Evolutionary conservation across 2,888 invertebrate genomes (phyloP).

Genomic region (Cosmopolites sordidus): DNA sequence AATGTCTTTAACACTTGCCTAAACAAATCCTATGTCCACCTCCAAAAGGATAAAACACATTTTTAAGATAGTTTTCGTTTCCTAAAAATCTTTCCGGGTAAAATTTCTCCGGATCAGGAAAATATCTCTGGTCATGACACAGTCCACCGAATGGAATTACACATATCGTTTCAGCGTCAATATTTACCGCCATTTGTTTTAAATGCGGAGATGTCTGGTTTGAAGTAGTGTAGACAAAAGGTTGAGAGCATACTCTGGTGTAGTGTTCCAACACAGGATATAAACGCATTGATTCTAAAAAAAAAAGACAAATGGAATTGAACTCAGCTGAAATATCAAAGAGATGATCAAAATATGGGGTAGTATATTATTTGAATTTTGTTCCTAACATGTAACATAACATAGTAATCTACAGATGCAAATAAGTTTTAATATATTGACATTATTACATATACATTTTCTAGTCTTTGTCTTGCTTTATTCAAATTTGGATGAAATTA

Average conservation of each 20-base stretch:
- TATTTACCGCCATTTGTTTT: slow-evolving; percentile 12
- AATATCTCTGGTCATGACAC: slow-evolving; percentile 18
- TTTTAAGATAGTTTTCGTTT: slow-evolving; percentile 7
- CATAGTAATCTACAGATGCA: too few relatives aligned
- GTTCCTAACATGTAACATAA: too few relatives aligned
- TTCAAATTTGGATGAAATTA: too few relatives aligned
- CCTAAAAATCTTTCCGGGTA: slow-evolving; percentile 17
- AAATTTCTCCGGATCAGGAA: slow-evolving; percentile 15
- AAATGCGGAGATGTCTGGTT: slow-evolving; percentile 14
- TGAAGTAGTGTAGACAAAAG: slow-evolving; percentile 13
- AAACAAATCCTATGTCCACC: slow-evolving; percentile 22
- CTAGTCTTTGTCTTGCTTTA: too few relatives aligned
- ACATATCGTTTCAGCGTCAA: slow-evolving; percentile 15
- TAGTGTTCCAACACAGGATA: slow-evolving; percentile 18
- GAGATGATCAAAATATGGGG: too few relatives aligned
- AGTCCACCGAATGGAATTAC: slow-evolving; percentile 19
- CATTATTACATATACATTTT: too few relatives aligned
- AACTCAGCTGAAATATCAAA: too few relatives aligned
- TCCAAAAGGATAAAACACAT: slow-evolving; percentile 20
- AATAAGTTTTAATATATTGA: too few relatives aligned
- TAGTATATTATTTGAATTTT: too few relatives aligned
- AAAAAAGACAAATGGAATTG: too few relatives aligned
- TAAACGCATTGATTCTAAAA: slow-evolving; percentile 21
- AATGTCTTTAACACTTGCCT: slow-evolving; percentile 14
- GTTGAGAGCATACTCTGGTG: slow-evolving; percentile 17